A percentile compares a stretch with the other conserved stretches of the same genome.
Conservation (phyloP, 1,140 invertebrate genomes). For the Drosophila sulfurigaster region DNA sequence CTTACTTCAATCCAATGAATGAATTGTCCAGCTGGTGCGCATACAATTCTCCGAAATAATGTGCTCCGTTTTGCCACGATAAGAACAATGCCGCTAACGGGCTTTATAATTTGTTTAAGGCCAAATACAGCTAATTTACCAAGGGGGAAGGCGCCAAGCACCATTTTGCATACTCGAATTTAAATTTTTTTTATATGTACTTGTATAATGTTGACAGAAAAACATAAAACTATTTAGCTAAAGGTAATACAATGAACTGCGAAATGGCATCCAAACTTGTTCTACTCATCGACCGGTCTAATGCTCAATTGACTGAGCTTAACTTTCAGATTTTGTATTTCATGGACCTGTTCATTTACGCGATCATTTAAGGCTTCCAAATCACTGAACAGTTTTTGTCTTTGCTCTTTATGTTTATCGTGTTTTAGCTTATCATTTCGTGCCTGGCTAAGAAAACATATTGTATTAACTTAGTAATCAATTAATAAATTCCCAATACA, state of each 20-base stretch:
- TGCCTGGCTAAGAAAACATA: conserved; percentile 33
- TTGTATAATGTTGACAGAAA: conserved; percentile 9
- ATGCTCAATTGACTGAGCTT: not conserved
- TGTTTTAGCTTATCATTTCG: conserved; percentile 34
- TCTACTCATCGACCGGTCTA: not conserved
- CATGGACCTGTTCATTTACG: conserved; percentile 20
- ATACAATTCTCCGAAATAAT: conserved; percentile 28
- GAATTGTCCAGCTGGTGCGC: conserved; percentile 51
- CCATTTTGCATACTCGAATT: conserved; percentile 52
- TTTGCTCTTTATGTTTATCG: not conserved
- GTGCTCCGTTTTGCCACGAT: conserved; percentile 33
- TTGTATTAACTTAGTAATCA: not conserved
- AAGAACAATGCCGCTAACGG: conserved; percentile 31
- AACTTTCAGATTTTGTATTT: conserved; percentile 36
- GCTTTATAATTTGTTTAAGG: conserved; percentile 39
- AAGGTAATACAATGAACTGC: not conserved
- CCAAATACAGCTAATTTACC: conserved; percentile 47
- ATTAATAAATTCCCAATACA: too few species aligned
- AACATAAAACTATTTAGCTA: not conserved
- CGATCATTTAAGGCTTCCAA: conserved; percentile 26
- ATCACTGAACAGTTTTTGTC: conserved; percentile 15
- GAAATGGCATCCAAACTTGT: not conserved
- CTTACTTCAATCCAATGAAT: conserved; percentile 48
- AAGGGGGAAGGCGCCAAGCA: conserved; percentile 47
- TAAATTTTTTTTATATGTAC: not conserved